Percentiles rank a stretch among this genome's conserved stretches.
These are phyloP conservation scores for Panzeria rudis DNA, from an alignment of 2,888 invertebrate species.

Conservation along the genomic window DNA sequence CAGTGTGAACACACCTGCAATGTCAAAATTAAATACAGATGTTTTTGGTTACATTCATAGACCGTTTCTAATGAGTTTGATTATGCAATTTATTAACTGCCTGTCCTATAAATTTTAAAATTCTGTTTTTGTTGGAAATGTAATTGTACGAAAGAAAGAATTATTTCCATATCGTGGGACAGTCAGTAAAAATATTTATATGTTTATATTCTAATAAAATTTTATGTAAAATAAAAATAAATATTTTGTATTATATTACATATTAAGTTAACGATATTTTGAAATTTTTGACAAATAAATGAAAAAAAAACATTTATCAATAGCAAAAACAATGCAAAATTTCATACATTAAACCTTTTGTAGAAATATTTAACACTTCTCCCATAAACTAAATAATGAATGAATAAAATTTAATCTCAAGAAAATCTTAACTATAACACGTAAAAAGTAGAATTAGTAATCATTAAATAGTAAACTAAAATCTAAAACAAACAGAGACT, in stretches of 20 bases:
- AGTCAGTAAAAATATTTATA: not conserved
- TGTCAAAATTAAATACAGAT: not conserved
- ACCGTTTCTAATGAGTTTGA: not conserved
- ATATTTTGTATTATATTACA: slow-evolving; percentile 34
- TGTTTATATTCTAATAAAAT: slow-evolving; percentile 13
- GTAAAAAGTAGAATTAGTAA: slow-evolving; percentile 38
- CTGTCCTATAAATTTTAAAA: no score
- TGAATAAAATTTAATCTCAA: slow-evolving; percentile 23
- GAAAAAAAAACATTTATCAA: not conserved
- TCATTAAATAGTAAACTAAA: slow-evolving; percentile 57
- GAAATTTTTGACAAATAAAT: slow-evolving; percentile 21
- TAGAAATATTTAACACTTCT: slow-evolving; percentile 62
- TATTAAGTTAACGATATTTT: slow-evolving; percentile 5
- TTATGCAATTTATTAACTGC: not conserved
- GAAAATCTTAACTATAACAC: slow-evolving; percentile 26
- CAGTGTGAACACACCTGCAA: not conserved
- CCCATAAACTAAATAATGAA: slow-evolving; percentile 7
- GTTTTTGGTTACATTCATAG: slow-evolving; percentile 7
- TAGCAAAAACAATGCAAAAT: not conserved
- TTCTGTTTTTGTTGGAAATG: no score
- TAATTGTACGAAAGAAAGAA: no score
- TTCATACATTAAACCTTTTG: slow-evolving; percentile 48
- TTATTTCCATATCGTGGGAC: no score
- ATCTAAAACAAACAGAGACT: slow-evolving; percentile 64
- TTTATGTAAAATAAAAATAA: slow-evolving; percentile 32